These are phyloP conservation scores for Aurelia coerulea DNA, from an alignment of 30 jellyfish, hydroid and myxozoan genomes.

Conservation along the genomic window DNA sequence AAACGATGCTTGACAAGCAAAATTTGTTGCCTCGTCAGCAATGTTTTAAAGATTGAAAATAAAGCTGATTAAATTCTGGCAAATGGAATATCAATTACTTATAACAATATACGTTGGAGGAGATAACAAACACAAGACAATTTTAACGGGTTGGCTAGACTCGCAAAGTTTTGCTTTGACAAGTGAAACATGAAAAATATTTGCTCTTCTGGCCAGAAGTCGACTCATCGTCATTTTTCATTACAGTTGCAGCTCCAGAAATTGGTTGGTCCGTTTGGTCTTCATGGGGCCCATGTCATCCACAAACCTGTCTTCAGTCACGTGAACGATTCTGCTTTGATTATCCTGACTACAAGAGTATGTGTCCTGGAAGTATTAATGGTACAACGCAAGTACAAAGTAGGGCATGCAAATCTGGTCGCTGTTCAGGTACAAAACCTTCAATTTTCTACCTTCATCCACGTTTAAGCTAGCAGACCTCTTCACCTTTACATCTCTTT, in stretches of 20 bases:
- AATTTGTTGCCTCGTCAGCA: too few relatives aligned
- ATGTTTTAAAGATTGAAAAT: too few relatives aligned
- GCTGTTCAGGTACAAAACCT: constrained; percentile 11
- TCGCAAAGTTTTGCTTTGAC: too few relatives aligned
- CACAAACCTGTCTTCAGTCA: constrained; percentile 5
- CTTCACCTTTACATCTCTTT: too few relatives aligned
- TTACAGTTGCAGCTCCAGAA: constrained; percentile 19
- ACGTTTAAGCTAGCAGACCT: too few relatives aligned
- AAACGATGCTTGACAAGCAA: too few relatives aligned
- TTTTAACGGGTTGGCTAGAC: too few relatives aligned
- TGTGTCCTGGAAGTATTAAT: neutral
- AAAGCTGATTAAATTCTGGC: too few relatives aligned
- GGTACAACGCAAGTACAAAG: neutral
- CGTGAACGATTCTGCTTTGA: constrained; percentile 29
- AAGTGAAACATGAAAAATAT: neutral
- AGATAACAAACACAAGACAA: too few relatives aligned
- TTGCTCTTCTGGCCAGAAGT: neutral
- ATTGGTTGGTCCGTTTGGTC: constrained; percentile 23
- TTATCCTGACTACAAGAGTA: neutral
- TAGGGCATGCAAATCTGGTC: constrained; percentile 12
- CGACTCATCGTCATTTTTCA: neutral
- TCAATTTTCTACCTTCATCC: too few relatives aligned
- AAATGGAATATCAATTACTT: too few relatives aligned
- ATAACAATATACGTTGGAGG: too few relatives aligned
- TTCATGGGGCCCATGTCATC: constrained; percentile 33